A percentile compares a stretch with the other conserved stretches of the same genome.
phyloP scores from a whole-genome alignment of 2,888 invertebrate genomes.

The Tenthredo scrophulariae region DNA sequence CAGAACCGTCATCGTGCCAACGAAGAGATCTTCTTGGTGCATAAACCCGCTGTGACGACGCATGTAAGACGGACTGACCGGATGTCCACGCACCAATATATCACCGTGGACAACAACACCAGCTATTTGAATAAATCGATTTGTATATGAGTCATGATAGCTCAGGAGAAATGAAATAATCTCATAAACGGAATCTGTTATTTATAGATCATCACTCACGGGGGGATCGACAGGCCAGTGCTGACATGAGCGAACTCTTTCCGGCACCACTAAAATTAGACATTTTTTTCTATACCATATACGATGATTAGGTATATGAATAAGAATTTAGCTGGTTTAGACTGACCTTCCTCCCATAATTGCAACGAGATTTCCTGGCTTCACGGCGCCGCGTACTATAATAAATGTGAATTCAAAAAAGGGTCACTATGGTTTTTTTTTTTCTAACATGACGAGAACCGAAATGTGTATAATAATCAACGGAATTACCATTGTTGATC shows the following conservation, averaged over 20 bases:
- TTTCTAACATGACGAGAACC: no score
- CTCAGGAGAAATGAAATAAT: not conserved
- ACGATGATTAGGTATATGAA: constrained; percentile 20
- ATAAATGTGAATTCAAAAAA: constrained; percentile 56
- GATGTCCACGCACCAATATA: constrained; percentile 88
- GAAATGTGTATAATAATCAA: no score
- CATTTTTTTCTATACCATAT: constrained; percentile 35
- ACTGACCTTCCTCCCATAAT: constrained; percentile 91
- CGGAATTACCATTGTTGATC: constrained; percentile 85
- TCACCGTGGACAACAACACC: constrained; percentile 88
- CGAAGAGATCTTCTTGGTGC: constrained; percentile 95
- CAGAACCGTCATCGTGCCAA: constrained; percentile 90
- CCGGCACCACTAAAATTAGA: constrained; percentile 87
- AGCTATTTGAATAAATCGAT: constrained; percentile 76
- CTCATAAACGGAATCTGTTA: not conserved
- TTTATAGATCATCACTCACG: constrained; percentile 79
- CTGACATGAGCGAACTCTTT: constrained; percentile 93
- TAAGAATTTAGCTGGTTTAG: constrained; percentile 5
- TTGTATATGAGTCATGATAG: not conserved
- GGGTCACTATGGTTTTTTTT: no score
- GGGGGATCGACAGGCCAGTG: constrained; percentile 88
- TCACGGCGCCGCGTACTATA: constrained; percentile 89
- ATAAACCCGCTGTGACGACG: constrained; percentile 92
- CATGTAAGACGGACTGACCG: constrained; percentile 86
- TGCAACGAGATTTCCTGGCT: constrained; percentile 90